Percentiles rank a stretch among this genome's conserved stretches.
These are phyloP conservation scores for Danionella cerebrum DNA, from an alignment of 2,113 vertebrate genomes.

Conservation along the genomic window DNA sequence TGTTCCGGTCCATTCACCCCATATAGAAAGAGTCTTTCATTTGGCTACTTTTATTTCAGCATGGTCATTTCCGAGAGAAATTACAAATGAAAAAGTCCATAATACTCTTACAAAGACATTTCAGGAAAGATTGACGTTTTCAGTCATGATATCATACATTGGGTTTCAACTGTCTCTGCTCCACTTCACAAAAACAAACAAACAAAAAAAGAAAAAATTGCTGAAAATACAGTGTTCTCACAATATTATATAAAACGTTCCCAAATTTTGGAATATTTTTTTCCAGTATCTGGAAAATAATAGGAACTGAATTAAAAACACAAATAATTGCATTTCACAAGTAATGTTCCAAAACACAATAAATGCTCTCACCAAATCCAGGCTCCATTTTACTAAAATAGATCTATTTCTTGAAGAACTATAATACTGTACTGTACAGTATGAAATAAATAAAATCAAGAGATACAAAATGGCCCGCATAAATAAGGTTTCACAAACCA, in stretches of 20 bases:
- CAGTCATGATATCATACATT: slow-evolving; percentile 99
- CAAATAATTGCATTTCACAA: slow-evolving; percentile 99
- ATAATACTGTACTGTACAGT: slow-evolving; percentile 99
- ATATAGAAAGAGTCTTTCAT: slow-evolving; percentile 66
- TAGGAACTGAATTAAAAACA: slow-evolving; percentile 96
- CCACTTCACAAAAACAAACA: slow-evolving; percentile 75
- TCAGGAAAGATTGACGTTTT: slow-evolving; percentile 95
- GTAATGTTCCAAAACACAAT: slow-evolving; percentile 99
- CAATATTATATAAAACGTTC: slow-evolving; percentile 99
- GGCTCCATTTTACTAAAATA: slow-evolving; percentile 99
- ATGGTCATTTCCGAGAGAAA: slow-evolving; percentile 99
- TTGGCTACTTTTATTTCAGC: slow-evolving; percentile 99
- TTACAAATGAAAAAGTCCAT: slow-evolving; percentile 99
- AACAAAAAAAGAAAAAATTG: slow-evolving; percentile 71
- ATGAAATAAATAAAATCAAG: slow-evolving; percentile 99
- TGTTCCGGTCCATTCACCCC: not conserved
- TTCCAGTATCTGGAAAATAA: slow-evolving; percentile 97
- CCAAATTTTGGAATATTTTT: slow-evolving; percentile 96
- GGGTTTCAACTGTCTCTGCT: slow-evolving; percentile 99
- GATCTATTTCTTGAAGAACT: slow-evolving; percentile 99
- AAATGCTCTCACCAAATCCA: slow-evolving; percentile 99
- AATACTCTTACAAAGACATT: slow-evolving; percentile 99
- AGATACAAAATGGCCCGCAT: slow-evolving; percentile 99
- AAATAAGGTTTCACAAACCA: slow-evolving; percentile 99
- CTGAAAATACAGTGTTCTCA: slow-evolving; percentile 99